phyloP scores from a whole-genome alignment of 2,888 invertebrate species.

The Rhogogaster chlorosoma region DNA sequence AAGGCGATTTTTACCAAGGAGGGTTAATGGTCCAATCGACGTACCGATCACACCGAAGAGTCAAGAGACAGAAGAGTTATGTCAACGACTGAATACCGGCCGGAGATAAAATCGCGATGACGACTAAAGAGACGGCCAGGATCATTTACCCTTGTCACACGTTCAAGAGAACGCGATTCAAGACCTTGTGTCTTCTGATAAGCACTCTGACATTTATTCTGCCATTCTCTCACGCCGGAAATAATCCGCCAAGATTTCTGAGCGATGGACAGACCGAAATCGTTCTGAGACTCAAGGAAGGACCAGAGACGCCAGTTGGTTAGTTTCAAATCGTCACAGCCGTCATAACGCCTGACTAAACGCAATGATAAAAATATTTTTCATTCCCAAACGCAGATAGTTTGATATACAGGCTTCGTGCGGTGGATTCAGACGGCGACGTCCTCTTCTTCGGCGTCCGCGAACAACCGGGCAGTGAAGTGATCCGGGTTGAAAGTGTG shows the following conservation, averaged over 20 bases:
- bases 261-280: constrained; percentile 95
- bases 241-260: constrained; percentile 92
- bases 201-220: constrained; percentile 62
- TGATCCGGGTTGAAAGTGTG: constrained; percentile 90
- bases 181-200: constrained; percentile 56
- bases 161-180: constrained; percentile 63
- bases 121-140: neutral
- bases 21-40: constrained; percentile 27
- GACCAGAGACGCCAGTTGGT: constrained; percentile 92
- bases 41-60: neutral
- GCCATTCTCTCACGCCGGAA: constrained; percentile 77
- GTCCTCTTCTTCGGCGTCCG: constrained; percentile 89
- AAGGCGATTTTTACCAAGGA: neutral
- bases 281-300: constrained; percentile 93
- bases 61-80: constrained; percentile 54
- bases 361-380: neutral
- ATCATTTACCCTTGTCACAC: constrained; percentile 31
- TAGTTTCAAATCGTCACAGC: constrained; percentile 75
- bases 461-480: constrained; percentile 89
- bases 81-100: constrained; percentile 59
- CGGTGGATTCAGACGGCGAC: constrained; percentile 93
- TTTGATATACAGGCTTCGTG: constrained; percentile 89
- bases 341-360: too few relatives aligned
- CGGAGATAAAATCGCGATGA: constrained; percentile 41
- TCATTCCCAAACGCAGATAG: constrained; percentile 83